These are phyloP conservation scores for Ginglymostoma cirratum DNA, from an alignment of 2,113 vertebrate species.

Conservation along the genomic window DNA sequence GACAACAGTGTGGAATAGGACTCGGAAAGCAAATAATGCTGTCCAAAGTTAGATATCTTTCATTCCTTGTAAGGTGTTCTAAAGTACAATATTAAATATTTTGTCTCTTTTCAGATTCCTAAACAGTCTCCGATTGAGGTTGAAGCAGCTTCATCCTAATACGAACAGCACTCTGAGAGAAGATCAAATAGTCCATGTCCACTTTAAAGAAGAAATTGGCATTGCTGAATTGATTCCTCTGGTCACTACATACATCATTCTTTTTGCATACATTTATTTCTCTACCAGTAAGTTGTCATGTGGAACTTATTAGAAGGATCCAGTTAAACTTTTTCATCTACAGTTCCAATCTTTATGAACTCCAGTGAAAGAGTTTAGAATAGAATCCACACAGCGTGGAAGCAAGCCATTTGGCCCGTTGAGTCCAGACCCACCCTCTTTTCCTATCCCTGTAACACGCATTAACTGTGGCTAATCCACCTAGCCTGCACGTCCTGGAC, in stretches of 20 bases:
- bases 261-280: conserved; percentile 99
- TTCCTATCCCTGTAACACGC: too few relatives aligned
- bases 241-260: conserved; percentile 96
- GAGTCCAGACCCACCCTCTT: too few relatives aligned
- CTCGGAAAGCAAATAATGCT: not conserved
- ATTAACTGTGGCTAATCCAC: too few relatives aligned
- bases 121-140: conserved; percentile 74
- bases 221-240: conserved; percentile 89
- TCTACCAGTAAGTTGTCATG: conserved; percentile 75
- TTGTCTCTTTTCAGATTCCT: conserved; percentile 66
- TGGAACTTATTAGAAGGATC: not conserved
- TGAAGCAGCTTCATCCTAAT: conserved; percentile 83
- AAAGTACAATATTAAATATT: not conserved
- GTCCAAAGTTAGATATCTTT: not conserved
- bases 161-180: conserved; percentile 84
- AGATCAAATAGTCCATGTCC: conserved; percentile 82
- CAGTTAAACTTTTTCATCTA: not conserved
- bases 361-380: too few relatives aligned
- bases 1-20: not conserved
- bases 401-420: too few relatives aligned
- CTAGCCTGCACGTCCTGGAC: too few relatives aligned
- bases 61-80: not conserved
- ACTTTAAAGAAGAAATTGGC: conserved; percentile 97
- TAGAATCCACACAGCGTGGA: too few relatives aligned
- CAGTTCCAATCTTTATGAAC: not conserved